Percentiles rank a stretch among this genome's conserved stretches.
These are phyloP conservation scores for Ptilodon capucinus DNA, from an alignment of 2,888 invertebrate species.

Conservation along the genomic window DNA sequence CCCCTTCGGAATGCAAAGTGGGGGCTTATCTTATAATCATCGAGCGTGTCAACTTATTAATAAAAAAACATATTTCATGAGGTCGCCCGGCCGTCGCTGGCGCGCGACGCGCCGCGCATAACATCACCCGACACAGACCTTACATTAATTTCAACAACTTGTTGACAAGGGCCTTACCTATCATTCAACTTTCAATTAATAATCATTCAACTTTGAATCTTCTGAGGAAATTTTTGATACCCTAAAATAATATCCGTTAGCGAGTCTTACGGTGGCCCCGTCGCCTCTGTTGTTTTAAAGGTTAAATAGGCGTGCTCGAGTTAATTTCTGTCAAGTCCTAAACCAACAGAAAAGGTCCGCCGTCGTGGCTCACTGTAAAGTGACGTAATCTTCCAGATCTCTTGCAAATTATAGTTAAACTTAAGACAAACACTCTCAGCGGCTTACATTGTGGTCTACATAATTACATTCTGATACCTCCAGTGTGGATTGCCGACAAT, in stretches of 20 bases:
- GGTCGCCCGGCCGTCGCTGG: conserved; percentile 45
- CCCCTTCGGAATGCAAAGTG: conserved; percentile 79
- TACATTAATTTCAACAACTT: conserved; percentile 58
- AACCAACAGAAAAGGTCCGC: conserved; percentile 65
- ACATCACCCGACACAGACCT: conserved; percentile 33
- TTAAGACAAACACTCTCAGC: conserved; percentile 63
- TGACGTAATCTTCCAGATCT: conserved; percentile 75
- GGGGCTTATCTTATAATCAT: conserved; percentile 82
- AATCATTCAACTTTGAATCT: conserved; percentile 27
- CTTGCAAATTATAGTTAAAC: conserved; percentile 72
- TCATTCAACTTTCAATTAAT: conserved; percentile 45
- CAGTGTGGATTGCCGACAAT: conserved; percentile 9
- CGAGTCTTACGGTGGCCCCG: conserved; percentile 14
- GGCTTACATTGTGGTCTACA: conserved; percentile 41
- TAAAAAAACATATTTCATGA: conserved; percentile 83
- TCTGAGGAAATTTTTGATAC: conserved; percentile 17
- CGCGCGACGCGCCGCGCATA: conserved; percentile 63
- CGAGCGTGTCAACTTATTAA: conserved; percentile 83
- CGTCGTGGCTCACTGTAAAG: conserved; percentile 56
- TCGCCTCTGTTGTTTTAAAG: conserved; percentile 29
- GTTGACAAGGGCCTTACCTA: conserved; percentile 47
- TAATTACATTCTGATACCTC: conserved; percentile 25
- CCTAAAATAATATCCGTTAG: conserved; percentile 12
- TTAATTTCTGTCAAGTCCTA: conserved; percentile 72
- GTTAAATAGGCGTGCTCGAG: conserved; percentile 50